Evolutionary conservation across 2,888 invertebrate genomes (phyloP), one percentile per base, ranked within the genome.

Genomic region (Ectropis crepuscularia): DNA sequence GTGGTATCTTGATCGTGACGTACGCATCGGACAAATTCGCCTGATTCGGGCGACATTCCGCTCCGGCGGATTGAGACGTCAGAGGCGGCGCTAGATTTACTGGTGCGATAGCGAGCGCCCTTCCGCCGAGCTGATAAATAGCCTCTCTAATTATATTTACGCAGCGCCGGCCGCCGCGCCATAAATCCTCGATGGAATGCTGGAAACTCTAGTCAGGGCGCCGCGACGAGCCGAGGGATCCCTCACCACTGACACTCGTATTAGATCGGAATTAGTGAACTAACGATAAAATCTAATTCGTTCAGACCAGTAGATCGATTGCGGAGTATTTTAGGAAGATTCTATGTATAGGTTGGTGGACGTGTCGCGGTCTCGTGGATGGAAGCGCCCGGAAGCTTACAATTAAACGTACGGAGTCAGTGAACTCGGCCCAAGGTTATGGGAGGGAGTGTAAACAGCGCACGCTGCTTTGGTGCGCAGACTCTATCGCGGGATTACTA

Each of bases 81-180:
- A 83, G 81, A 81, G 80, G 78, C 78, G 76, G 77, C 74, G 74
- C 69, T 77, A 90, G 90, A 91, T 91, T 90, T 88, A 92, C 87
- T 75, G 83, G 85, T 75, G 80, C 83, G 89, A 90, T 89, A 87
- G 82, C 80, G 81, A 78, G 87, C 85, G 88, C 89, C 88, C 90
- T 89, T 90, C 90, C 90, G 87, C 85, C 83, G 86, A 76, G 75
- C 89, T 90, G 90, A 92, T 90, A 90, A 90, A 92, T 91, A 86
- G 89, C 87, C 86, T 80, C 88, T 90, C 88, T 92, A 91, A 92
- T 92, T 92, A 92, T 92, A 92, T 91, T 92, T 91, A 92, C 91
- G 89, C 88, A 86, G 89, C 86, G 88, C 86, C 88, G 82, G 82
- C 77, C 86, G 88, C 83, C 86, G 81, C 80, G 82, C 86, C 80